These are phyloP conservation scores for Balaeniceps rex DNA, from an alignment of 2,113 vertebrate genomes.

Conservation along the genomic window DNA sequence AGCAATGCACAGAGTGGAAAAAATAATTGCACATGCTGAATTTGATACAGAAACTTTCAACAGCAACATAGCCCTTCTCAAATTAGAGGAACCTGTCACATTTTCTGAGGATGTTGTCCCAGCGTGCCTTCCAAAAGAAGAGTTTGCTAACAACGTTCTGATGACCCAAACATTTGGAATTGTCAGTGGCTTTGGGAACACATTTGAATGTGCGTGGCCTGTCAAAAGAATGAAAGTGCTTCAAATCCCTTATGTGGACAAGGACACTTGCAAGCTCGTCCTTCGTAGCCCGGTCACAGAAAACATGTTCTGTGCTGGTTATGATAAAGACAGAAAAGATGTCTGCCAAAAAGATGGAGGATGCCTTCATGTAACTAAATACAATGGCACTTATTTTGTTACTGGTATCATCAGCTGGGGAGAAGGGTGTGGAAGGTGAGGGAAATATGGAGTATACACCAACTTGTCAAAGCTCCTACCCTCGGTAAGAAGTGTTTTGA, in stretches of 20 bases:
- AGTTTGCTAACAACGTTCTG: slow-evolving; percentile 82
- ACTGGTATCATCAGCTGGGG: slow-evolving; percentile 91
- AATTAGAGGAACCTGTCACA: slow-evolving; percentile 73
- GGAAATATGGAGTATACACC: slow-evolving; percentile 88
- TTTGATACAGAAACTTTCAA: slow-evolving; percentile 70
- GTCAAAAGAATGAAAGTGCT: slow-evolving; percentile 77
- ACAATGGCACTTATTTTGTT: slow-evolving; percentile 77
- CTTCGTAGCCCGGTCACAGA: slow-evolving; percentile 64
- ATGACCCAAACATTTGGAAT: slow-evolving; percentile 72
- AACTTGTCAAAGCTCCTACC: slow-evolving; percentile 80
- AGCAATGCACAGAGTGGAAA: slow-evolving; percentile 55
- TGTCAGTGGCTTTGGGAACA: slow-evolving; percentile 85
- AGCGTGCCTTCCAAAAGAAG: slow-evolving; percentile 81
- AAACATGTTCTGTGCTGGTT: slow-evolving; percentile 92
- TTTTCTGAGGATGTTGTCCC: slow-evolving; percentile 80
- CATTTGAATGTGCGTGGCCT: neutral
- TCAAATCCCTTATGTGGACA: slow-evolving; percentile 80
- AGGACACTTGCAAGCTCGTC: slow-evolving; percentile 75
- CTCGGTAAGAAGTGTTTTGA: slow-evolving; percentile 76
- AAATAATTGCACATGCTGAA: slow-evolving; percentile 65
- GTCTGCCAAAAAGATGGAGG: slow-evolving; percentile 89
- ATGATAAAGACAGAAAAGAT: slow-evolving; percentile 69
- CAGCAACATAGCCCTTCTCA: slow-evolving; percentile 84
- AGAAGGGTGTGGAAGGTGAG: slow-evolving; percentile 82
- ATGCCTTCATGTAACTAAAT: slow-evolving; percentile 84